Base-by-base conservation (phyloP, 2,797 vertebrate genomes). In the Geotrypetes seraphini region DNA sequence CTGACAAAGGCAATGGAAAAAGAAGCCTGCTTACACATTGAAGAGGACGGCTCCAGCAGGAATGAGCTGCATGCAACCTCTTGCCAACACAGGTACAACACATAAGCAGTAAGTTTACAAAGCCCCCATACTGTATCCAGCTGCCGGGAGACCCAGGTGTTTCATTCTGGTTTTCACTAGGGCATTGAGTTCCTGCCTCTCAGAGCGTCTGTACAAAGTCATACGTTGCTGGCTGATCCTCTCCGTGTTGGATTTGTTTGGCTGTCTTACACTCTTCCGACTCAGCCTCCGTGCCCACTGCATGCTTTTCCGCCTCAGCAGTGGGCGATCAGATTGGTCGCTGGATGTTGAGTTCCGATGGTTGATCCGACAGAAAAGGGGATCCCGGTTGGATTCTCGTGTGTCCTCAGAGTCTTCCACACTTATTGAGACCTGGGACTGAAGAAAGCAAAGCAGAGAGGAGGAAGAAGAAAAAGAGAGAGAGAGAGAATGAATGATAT, bases 241-340 rank as follows among this genome's bases (percentile, higher is more conserved):
- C 53, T 87, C 85, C 0, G 86, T 83, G 0, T 84, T 81, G 2
- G 80, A 84, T 0, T 79, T 57, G 1, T 66, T 60, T 16, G 71
- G 75, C 13, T 71, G 45, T n/a, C 84, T 76, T 1, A 75, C 77
- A 1, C 86, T 79, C 44, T 86, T 86, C 35, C 86, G 66, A 65
- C 84, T 88, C 34, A 88, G 69, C 13, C 85, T 65, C 7, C 85
- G 74, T 0, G 85, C 86, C 86, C 85, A 89, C 69, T 85, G 86
- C 85, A 89, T 85, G 70, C 86, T 89, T 68, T 89, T 89, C 50
- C 83, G 78, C 45, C 86, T 53, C 22, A 88, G 78, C 39, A 89
- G 70, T 1, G 85, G 86, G 60, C 85, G 84, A 43, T 89, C 86
- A 0, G 78, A 73, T 15, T 66, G 69, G 48, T 85, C 80, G 20